Conservation (phyloP, 2,888 invertebrate species). For the Euspilapteryx auroguttella region DNA sequence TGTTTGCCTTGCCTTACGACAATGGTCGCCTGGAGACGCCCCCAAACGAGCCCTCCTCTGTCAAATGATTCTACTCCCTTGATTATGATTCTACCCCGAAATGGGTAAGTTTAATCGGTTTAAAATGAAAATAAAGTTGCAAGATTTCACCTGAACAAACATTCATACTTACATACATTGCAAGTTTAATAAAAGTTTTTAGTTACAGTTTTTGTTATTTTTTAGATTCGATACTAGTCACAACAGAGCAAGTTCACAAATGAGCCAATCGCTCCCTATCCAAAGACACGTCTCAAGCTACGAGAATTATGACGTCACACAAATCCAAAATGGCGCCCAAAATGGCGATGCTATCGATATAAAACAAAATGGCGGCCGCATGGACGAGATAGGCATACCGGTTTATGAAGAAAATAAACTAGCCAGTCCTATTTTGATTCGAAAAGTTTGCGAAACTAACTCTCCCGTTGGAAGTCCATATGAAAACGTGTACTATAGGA, state of each 20-base stretch:
- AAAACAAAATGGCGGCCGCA: slow-evolving; percentile 35
- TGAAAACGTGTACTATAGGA: slow-evolving; percentile 59
- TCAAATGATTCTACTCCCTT: too few species aligned
- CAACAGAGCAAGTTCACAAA: slow-evolving; percentile 19
- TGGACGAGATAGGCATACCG: slow-evolving; percentile 51
- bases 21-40: too few species aligned
- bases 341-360: slow-evolving; percentile 23
- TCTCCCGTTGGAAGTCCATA: slow-evolving; percentile 54
- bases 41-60: too few species aligned
- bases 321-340: slow-evolving; percentile 27
- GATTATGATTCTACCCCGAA: too few species aligned
- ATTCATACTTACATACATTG: too few species aligned
- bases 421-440: slow-evolving; percentile 45
- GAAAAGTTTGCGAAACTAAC: slow-evolving; percentile 16
- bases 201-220: slow-evolving; percentile 4
- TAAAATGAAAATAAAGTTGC: too few species aligned
- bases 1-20: too few species aligned
- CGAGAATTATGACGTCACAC: slow-evolving; percentile 53
- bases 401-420: slow-evolving; percentile 37
- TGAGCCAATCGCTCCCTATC: slow-evolving; percentile 29
- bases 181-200: too few species aligned
- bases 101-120: too few species aligned
- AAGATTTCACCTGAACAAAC: too few species aligned
- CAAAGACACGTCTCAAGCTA: slow-evolving; percentile 51
- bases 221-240: slow-evolving; percentile 55